Evolutionary conservation across 2,113 vertebrate genomes (phyloP).

Genomic region (Rhinopomastus cyanomelas): DNA sequence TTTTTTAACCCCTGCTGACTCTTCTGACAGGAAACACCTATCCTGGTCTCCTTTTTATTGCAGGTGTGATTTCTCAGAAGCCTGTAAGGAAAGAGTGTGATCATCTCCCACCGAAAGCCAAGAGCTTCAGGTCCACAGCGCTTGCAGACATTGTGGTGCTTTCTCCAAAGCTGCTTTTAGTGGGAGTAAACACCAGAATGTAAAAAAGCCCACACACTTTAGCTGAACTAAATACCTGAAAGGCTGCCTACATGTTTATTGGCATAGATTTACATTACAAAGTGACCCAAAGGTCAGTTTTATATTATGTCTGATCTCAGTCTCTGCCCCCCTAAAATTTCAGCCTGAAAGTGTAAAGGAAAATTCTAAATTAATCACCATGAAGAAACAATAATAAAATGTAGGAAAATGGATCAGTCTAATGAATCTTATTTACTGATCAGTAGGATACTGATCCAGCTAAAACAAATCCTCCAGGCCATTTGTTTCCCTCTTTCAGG

Average conservation of each 20-base stretch:
- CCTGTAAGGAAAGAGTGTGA: background rate
- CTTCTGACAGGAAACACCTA: background rate
- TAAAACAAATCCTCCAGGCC: background rate
- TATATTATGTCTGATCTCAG: background rate
- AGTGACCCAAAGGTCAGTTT: background rate
- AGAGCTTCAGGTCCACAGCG: background rate
- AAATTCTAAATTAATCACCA: background rate
- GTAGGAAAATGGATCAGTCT: background rate
- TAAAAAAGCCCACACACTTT: background rate
- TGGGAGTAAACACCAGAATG: background rate
- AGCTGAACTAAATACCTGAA: background rate
- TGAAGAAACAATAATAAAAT: background rate
- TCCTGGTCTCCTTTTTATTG: background rate
- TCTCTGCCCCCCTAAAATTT: background rate
- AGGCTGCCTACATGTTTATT: background rate
- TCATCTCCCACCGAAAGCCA: background rate
- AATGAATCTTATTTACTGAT: background rate
- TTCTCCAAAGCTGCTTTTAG: background rate
- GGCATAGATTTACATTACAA: background rate
- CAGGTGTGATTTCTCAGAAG: background rate
- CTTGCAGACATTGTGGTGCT: rapidly evolving
- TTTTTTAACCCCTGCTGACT: background rate
- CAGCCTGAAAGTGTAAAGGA: background rate
- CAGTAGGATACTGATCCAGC: background rate
- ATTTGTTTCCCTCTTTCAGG: background rate